Conservation (phyloP, 2,888 invertebrate genomes). For the Glaucopsyche alexis region DNA sequence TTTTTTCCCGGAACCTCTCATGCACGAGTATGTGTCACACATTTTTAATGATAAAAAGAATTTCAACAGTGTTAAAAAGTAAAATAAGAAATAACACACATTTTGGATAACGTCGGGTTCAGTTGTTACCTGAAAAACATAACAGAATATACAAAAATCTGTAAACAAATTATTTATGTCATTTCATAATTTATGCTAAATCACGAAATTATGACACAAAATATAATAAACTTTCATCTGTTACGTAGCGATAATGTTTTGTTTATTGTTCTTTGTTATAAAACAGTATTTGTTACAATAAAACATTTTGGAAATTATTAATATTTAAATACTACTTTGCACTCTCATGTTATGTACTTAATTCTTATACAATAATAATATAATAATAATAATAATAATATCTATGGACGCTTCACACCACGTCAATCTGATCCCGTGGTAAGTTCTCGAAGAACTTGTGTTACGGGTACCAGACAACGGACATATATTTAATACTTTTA, state of each 20-base stretch:
- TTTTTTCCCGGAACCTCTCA: too few species aligned
- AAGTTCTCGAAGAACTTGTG: too few species aligned
- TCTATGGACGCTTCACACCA: too few species aligned
- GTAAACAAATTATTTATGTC: background rate
- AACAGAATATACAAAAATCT: background rate
- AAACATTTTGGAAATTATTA: background rate
- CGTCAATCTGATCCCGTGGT: too few species aligned
- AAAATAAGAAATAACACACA: too few species aligned
- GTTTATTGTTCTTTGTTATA: background rate
- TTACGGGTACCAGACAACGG: too few species aligned
- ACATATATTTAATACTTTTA: too few species aligned
- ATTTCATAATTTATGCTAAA: background rate
- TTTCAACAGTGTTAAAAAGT: too few species aligned
- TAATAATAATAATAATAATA: too few species aligned
- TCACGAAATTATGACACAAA: conserved; percentile 6
- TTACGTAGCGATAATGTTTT: background rate
- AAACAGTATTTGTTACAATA: background rate
- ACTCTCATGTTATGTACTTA: background rate
- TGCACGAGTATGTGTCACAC: too few species aligned
- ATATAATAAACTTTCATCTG: background rate
- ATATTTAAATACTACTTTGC: background rate
- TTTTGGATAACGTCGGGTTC: background rate
- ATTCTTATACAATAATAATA: background rate
- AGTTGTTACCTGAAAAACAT: background rate
- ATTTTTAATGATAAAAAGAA: too few species aligned